Conservation (phyloP, 2,113 vertebrate species). For the Ptilonorhynchus violaceus region DNA sequence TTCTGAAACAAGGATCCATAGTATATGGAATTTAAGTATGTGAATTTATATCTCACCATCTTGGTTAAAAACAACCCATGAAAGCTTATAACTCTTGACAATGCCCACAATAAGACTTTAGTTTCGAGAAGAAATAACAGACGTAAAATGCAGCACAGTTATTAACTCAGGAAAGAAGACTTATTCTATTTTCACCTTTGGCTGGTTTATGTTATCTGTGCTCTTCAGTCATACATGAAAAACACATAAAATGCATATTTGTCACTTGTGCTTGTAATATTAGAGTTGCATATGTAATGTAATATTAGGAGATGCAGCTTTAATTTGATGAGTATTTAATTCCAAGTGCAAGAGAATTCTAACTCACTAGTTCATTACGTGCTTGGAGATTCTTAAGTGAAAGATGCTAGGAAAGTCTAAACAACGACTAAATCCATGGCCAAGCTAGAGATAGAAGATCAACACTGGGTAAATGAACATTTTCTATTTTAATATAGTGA, state of each 20-base stretch:
- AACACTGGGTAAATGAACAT: not conserved
- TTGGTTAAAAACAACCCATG: not conserved
- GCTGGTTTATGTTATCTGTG: not conserved
- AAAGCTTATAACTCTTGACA: not conserved
- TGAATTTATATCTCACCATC: not conserved
- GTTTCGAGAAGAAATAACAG: not conserved
- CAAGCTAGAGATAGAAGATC: not conserved
- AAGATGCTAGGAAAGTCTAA: not conserved
- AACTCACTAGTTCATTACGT: not conserved
- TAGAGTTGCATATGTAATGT: not conserved
- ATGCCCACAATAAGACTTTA: not conserved
- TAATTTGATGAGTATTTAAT: not conserved
- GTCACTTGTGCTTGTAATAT: not conserved
- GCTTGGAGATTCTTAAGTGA: not conserved
- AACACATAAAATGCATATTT: not conserved
- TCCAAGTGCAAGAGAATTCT: not conserved
- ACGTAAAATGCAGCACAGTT: not conserved
- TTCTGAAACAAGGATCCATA: not conserved
- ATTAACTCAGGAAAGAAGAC: not conserved
- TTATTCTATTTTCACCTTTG: not conserved
- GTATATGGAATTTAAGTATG: not conserved
- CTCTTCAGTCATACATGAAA: not conserved
- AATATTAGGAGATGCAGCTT: not conserved
- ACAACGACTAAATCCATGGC: not conserved
- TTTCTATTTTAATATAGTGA: not conserved